Evolutionary conservation across 2,113 vertebrate species (phyloP).

Genomic region (Apistogramma diplotaenia): DNA sequence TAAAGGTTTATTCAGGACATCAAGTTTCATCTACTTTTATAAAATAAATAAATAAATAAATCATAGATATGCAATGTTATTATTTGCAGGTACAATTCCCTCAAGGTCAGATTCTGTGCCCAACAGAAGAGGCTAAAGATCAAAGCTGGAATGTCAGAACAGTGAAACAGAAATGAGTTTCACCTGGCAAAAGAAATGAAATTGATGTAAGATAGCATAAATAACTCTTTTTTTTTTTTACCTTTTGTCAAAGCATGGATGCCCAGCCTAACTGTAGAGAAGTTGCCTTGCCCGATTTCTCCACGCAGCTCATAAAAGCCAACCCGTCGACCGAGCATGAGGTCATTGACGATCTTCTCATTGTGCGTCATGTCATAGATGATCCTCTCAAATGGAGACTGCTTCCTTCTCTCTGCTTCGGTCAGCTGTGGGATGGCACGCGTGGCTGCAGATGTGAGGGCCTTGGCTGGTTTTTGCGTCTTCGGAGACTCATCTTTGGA

Average conservation of each 20-base stretch:
- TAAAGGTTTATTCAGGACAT: not conserved
- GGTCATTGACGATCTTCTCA: slow-evolving; percentile 63
- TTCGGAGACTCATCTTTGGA: slow-evolving; percentile 26
- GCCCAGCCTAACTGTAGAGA: slow-evolving; percentile 77
- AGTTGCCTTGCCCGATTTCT: slow-evolving; percentile 78
- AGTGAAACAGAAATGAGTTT: not conserved
- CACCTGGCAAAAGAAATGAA: not conserved
- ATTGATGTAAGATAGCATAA: not conserved
- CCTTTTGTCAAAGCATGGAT: slow-evolving; percentile 79
- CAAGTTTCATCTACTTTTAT: not conserved
- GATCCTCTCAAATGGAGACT: slow-evolving; percentile 70
- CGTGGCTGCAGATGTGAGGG: not conserved
- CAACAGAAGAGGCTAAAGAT: too few relatives aligned
- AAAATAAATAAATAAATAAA: not conserved
- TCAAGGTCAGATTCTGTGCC: too few relatives aligned
- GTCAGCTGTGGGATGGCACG: slow-evolving; percentile 41
- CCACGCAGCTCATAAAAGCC: slow-evolving; percentile 80
- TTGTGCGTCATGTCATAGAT: slow-evolving; percentile 77
- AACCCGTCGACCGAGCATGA: slow-evolving; percentile 71
- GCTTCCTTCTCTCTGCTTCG: slow-evolving; percentile 52
- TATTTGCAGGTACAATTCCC: too few relatives aligned
- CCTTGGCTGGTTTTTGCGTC: slow-evolving; percentile 3
- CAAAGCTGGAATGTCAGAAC: not conserved
- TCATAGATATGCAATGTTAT: too few relatives aligned
- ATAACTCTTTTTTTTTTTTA: slow-evolving; percentile 46